Evolutionary conservation across 2,113 vertebrate genomes (phyloP).

Genomic region (Mobula birostris): DNA sequence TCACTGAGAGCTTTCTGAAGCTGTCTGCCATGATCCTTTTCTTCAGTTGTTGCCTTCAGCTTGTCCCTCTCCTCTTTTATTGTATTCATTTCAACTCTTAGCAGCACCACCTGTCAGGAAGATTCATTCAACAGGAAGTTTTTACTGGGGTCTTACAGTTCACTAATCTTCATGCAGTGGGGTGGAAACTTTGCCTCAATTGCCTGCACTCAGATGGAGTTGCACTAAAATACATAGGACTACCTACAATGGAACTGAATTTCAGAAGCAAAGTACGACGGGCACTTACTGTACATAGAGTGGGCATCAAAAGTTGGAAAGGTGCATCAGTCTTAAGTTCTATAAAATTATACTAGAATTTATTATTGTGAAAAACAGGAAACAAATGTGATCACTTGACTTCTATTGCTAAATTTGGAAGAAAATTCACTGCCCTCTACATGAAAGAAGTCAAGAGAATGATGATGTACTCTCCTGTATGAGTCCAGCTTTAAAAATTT

Average conservation of each 20-base stretch:
- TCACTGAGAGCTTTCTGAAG: conserved; percentile 90
- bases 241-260: too few relatives aligned
- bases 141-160: neutral
- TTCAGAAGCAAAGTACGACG: too few relatives aligned
- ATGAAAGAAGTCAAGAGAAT: too few relatives aligned
- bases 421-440: too few relatives aligned
- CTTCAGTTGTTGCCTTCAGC: conserved; percentile 67
- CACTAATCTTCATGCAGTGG: neutral
- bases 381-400: neutral
- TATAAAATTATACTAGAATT: neutral
- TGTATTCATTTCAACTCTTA: conserved; percentile 81
- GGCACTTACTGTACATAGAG: neutral
- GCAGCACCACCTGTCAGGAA: conserved; percentile 70
- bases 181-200: too few relatives aligned
- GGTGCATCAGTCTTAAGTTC: neutral
- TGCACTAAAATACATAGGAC: too few relatives aligned
- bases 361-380: neutral
- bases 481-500: too few relatives aligned
- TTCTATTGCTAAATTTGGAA: neutral
- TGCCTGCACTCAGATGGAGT: too few relatives aligned
- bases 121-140: neutral
- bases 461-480: too few relatives aligned
- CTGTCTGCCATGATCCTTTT: conserved; percentile 73
- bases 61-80: conserved; percentile 77
- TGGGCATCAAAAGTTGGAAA: neutral